Conservation (phyloP, 1,140 invertebrate genomes). For the Eulimnadia texana region DNA sequence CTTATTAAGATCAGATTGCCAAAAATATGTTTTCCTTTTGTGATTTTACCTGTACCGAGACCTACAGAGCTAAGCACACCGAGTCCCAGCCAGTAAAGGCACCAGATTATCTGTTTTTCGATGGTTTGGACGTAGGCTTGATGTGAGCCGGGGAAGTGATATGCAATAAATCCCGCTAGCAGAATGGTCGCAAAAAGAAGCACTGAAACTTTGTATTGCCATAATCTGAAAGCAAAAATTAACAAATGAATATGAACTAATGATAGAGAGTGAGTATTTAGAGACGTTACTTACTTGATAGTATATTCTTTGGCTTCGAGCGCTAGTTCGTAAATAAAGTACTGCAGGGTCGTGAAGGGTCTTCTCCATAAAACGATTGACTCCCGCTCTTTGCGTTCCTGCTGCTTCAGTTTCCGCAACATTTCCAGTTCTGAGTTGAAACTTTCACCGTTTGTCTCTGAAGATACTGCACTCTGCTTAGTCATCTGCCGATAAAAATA, state of each 20-base stretch:
- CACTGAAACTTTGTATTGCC: slow-evolving; percentile 10
- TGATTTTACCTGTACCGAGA: slow-evolving; percentile 90
- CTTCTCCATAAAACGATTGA: slow-evolving; percentile 72
- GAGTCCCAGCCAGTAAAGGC: slow-evolving; percentile 84
- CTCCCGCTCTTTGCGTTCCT: slow-evolving; percentile 29
- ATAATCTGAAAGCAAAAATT: slow-evolving; percentile 8
- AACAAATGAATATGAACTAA: neutral
- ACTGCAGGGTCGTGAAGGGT: slow-evolving; percentile 66
- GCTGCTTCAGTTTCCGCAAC: slow-evolving; percentile 15
- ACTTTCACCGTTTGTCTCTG: neutral
- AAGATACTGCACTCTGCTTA: neutral
- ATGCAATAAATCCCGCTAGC: slow-evolving; percentile 8
- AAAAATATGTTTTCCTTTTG: no score
- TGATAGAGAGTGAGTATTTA: neutral
- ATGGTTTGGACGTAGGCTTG: neutral
- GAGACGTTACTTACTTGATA: slow-evolving; percentile 2
- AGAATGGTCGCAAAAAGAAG: neutral
- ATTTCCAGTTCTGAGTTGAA: slow-evolving; percentile 1
- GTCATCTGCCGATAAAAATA: neutral
- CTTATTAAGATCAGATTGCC: no score
- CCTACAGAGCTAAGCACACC: slow-evolving; percentile 94
- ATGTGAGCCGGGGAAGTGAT: slow-evolving; percentile 12
- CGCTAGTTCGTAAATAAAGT: slow-evolving; percentile 52
- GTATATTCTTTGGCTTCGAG: slow-evolving; percentile 12
- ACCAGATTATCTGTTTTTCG: slow-evolving; percentile 47